Evolutionary conservation across 2,888 invertebrate species (phyloP).

Genomic region (Aspidiotus rigidus): DNA sequence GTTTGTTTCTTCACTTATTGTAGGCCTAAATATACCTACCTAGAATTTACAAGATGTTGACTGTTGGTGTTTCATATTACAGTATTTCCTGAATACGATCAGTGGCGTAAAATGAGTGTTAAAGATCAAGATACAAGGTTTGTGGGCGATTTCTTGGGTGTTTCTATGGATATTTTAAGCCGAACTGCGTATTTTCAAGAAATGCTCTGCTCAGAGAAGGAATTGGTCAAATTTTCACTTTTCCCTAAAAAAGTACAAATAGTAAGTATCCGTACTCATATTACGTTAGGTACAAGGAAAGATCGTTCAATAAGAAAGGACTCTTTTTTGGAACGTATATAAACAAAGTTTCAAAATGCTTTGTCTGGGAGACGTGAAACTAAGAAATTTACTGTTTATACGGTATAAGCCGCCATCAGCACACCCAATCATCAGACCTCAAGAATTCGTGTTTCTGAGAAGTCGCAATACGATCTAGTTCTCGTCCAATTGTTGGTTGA

Average conservation of each 20-base stretch:
- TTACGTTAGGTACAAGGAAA: not conserved
- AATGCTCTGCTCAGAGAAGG: slow-evolving; percentile 47
- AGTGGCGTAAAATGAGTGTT: slow-evolving; percentile 67
- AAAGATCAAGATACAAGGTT: slow-evolving; percentile 75
- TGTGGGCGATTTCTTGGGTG: slow-evolving; percentile 72
- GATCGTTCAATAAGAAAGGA: not conserved
- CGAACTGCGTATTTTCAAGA: slow-evolving; percentile 46
- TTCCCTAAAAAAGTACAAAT: slow-evolving; percentile 68
- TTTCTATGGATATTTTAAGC: slow-evolving; percentile 68
- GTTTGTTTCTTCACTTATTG: not conserved
- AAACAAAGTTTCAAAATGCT: not conserved
- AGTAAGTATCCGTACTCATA: slow-evolving; percentile 45
- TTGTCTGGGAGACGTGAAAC: not conserved
- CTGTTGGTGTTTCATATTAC: slow-evolving; percentile 26
- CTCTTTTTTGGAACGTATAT: not conserved
- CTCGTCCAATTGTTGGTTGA: too few species aligned
- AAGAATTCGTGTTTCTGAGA: too few species aligned
- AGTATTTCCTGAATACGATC: slow-evolving; percentile 62
- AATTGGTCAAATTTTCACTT: slow-evolving; percentile 61
- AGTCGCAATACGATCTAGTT: too few species aligned
- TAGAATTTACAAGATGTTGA: not conserved
- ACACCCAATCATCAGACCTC: too few species aligned
- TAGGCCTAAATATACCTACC: not conserved
- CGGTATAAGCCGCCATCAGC: too few species aligned
- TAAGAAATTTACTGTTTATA: not conserved